Evolutionary conservation across 2,113 vertebrate genomes (phyloP).

Genomic region (Grus americana): DNA sequence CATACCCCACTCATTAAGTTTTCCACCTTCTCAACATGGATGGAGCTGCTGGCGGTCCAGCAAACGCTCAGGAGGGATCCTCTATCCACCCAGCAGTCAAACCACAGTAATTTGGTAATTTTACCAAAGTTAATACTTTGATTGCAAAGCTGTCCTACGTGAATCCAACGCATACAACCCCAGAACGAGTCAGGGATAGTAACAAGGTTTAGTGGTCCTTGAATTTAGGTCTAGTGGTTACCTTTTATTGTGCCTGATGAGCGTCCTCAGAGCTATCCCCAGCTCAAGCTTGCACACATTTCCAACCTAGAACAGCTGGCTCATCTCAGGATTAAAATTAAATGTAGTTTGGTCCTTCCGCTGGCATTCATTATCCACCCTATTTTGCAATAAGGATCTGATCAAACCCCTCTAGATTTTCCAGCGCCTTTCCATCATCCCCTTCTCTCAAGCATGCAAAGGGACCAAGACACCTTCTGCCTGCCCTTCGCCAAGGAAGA

Average conservation of each 20-base stretch:
- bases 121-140: neutral
- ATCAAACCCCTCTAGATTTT: neutral
- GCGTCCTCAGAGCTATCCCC: neutral
- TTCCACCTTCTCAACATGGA: neutral
- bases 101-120: neutral
- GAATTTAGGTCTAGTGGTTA: neutral
- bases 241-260: neutral
- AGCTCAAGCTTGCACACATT: fast-evolving
- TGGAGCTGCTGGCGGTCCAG: neutral
- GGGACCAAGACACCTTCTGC: neutral
- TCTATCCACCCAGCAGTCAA: neutral
- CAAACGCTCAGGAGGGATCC: neutral
- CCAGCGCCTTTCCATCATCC: neutral
- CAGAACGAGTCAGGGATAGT: neutral
- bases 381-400: neutral
- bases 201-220: neutral
- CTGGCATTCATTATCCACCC: neutral
- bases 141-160: neutral
- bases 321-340: neutral
- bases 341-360: neutral
- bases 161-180: fast-evolving
- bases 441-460: neutral
- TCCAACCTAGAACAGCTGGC: neutral
- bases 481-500: neutral
- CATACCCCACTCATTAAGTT: neutral